Evolutionary conservation across 1,140 invertebrate species (phyloP).

Genomic region (Heliconius nattereri): DNA sequence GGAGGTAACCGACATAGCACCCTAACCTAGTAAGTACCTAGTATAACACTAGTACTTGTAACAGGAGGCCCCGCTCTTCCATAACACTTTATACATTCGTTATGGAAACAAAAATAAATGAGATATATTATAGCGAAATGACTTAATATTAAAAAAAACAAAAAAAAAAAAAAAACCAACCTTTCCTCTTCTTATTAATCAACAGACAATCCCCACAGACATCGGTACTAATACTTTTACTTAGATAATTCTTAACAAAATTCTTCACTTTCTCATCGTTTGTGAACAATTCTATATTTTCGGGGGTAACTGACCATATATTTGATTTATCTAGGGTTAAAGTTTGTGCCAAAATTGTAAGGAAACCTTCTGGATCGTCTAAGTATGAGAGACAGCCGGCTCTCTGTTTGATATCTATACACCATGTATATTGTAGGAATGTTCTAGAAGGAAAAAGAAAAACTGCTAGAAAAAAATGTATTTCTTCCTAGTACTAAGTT

Average conservation of each 20-base stretch:
- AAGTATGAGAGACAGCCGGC: slow-evolving; percentile 93
- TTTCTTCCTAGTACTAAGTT: no score
- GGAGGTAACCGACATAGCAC: no score
- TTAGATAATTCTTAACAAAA: slow-evolving; percentile 86
- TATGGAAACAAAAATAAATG: no score
- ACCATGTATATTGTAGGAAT: slow-evolving; percentile 86
- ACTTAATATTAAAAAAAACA: background rate
- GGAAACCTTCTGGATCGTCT: slow-evolving; percentile 93
- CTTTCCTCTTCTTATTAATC: slow-evolving; percentile 46
- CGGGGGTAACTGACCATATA: slow-evolving; percentile 84
- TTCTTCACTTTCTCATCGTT: slow-evolving; percentile 85
- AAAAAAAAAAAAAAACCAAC: background rate
- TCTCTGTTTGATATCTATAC: slow-evolving; percentile 92
- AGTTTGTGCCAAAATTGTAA: slow-evolving; percentile 90
- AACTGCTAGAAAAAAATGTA: no score
- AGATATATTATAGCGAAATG: no score
- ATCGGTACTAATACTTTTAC: slow-evolving; percentile 45
- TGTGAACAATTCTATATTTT: slow-evolving; percentile 85
- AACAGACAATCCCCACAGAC: slow-evolving; percentile 63
- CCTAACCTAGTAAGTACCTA: no score
- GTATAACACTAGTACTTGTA: no score
- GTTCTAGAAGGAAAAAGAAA: slow-evolving; percentile 70
- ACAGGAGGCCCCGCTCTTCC: no score
- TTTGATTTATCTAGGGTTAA: slow-evolving; percentile 89
- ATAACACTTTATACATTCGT: no score